These are phyloP conservation scores for Pogonognathellus flavescens DNA, from an alignment of 1,140 invertebrate species.

Conservation along the genomic window DNA sequence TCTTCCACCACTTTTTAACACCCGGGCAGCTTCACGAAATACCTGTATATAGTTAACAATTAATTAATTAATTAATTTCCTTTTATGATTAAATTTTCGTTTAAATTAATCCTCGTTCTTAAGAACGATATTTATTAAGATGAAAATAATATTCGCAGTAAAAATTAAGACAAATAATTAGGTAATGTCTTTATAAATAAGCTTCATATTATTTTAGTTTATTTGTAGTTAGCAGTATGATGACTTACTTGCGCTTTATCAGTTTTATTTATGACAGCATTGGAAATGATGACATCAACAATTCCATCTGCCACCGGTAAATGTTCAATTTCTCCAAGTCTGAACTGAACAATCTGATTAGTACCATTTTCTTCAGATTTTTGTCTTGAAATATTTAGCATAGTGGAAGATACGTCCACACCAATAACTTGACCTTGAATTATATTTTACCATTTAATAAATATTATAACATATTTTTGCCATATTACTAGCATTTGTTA, in stretches of 20 bases:
- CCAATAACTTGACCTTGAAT: neutral
- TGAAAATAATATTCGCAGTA: too few relatives aligned
- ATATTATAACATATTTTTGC: too few relatives aligned
- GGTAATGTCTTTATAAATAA: too few relatives aligned
- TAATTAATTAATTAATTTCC: neutral
- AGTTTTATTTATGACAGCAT: neutral
- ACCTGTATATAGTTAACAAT: neutral
- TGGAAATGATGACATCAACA: constrained; percentile 1
- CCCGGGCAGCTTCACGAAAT: neutral
- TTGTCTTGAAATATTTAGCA: neutral
- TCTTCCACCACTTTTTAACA: constrained; percentile 13
- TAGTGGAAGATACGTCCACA: neutral
- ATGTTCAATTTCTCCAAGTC: neutral
- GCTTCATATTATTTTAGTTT: constrained; percentile 6
- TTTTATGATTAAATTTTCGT: neutral
- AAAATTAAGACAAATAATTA: too few relatives aligned
- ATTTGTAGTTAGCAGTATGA: neutral
- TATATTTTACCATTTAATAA: neutral
- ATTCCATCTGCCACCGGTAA: neutral
- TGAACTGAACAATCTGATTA: neutral
- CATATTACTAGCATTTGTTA: too few relatives aligned
- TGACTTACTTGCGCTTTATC: neutral
- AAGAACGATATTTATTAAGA: too few relatives aligned
- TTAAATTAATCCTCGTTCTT: neutral
- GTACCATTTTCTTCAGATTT: neutral